A percentile compares a stretch with the other conserved stretches of the same genome.
These are phyloP conservation scores for Halisarca cf. caerulea DNA, from an alignment of 37 sponge, comb jelly and placozoan genomes.

Conservation along the genomic window DNA sequence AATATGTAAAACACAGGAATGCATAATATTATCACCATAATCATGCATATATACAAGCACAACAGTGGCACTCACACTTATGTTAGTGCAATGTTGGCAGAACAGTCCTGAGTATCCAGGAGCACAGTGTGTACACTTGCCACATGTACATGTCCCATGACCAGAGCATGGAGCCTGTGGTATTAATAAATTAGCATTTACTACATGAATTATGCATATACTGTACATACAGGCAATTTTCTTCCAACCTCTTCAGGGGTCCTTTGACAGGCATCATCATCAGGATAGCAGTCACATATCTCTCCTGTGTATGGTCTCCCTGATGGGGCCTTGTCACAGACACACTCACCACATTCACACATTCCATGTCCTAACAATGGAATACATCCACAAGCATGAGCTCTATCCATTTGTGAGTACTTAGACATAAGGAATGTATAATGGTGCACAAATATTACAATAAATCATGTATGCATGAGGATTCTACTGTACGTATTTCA, in stretches of 20 bases:
- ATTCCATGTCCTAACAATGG: not conserved
- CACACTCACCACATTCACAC: not conserved
- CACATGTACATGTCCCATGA: constrained; percentile 14
- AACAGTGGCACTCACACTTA: not conserved
- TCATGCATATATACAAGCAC: too few relatives aligned
- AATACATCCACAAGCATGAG: not conserved
- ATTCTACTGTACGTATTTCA: too few relatives aligned
- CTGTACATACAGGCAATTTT: too few relatives aligned
- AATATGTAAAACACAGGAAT: too few relatives aligned
- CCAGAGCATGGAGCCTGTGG: constrained; percentile 13
- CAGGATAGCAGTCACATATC: constrained; percentile 9
- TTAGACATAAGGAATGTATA: not conserved
- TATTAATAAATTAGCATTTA: not conserved
- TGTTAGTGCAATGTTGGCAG: not conserved
- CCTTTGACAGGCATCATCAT: not conserved
- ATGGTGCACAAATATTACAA: not conserved
- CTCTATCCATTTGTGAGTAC: not conserved
- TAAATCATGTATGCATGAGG: too few relatives aligned
- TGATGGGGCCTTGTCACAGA: constrained; percentile 14
- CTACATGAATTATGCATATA: too few relatives aligned
- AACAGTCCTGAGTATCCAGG: not conserved
- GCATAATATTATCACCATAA: too few relatives aligned
- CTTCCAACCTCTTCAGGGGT: not conserved
- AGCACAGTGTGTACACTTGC: not conserved
- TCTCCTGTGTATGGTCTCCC: not conserved